Evolutionary conservation across 2,888 invertebrate genomes (phyloP).

Genomic region (Agonum fuliginosum): DNA sequence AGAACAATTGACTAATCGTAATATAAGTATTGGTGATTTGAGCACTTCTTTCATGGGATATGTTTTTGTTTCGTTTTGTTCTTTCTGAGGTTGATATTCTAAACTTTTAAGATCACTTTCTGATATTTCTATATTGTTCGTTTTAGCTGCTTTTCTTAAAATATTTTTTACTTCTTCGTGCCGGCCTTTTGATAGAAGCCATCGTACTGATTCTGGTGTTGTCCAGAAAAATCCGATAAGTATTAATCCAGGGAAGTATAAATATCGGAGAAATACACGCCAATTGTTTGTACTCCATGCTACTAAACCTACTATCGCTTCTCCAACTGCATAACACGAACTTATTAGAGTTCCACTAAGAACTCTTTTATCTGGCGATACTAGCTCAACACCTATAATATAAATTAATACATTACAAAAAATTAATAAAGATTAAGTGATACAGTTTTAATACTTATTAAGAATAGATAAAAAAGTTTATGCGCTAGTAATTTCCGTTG

Average conservation of each 20-base stretch:
- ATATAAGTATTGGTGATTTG: conserved; percentile 74
- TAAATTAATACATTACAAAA: not conserved
- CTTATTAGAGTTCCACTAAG: conserved; percentile 83
- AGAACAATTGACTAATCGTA: conserved; percentile 79
- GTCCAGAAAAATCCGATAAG: conserved; percentile 81
- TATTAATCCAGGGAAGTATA: conserved; percentile 77
- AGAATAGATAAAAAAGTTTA: not conserved
- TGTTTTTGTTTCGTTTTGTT: conserved; percentile 58
- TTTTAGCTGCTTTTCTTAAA: conserved; percentile 77
- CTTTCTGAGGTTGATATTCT: conserved; percentile 40
- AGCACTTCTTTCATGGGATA: conserved; percentile 72
- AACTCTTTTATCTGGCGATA: conserved; percentile 83
- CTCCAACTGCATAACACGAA: conserved; percentile 83
- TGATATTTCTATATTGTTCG: conserved; percentile 78
- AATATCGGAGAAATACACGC: conserved; percentile 77
- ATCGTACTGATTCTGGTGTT: conserved; percentile 84
- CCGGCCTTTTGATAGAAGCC: conserved; percentile 81
- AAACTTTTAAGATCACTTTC: conserved; percentile 74
- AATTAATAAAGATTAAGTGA: not conserved
- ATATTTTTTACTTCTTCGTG: conserved; percentile 76
- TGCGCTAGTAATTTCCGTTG: not conserved
- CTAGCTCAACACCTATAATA: conserved; percentile 82
- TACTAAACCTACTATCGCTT: conserved; percentile 79
- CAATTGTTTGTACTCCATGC: conserved; percentile 83
- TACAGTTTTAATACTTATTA: not conserved